Percentiles rank a stretch among this genome's conserved stretches.
These are phyloP conservation scores for Stomatorhinus walkeri DNA, from an alignment of 2,797 vertebrate species.

Conservation along the genomic window DNA sequence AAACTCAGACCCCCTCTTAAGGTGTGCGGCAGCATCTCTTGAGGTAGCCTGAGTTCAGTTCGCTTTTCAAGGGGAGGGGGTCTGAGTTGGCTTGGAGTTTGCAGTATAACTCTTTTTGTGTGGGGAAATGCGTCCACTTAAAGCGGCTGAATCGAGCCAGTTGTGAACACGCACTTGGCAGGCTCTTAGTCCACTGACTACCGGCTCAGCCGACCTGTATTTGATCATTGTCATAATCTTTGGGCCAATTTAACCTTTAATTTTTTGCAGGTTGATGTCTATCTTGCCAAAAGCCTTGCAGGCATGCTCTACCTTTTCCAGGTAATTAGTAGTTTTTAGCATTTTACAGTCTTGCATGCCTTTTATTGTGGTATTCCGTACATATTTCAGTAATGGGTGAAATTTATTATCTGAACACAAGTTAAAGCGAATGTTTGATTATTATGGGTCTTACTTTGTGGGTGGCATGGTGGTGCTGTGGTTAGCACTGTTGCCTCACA, in stretches of 20 bases:
- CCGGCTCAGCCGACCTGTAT: not conserved
- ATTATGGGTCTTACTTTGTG: not conserved
- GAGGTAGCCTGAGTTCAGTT: not conserved
- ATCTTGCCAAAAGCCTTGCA: constrained; percentile 88
- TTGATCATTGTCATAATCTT: not conserved
- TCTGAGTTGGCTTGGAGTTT: not conserved
- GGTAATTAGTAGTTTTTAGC: constrained; percentile 77
- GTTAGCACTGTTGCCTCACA: no score
- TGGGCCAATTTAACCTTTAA: not conserved
- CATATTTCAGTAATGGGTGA: not conserved
- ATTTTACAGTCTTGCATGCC: not conserved
- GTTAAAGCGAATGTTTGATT: not conserved
- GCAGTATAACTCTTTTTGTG: not conserved
- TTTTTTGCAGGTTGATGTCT: constrained; percentile 79
- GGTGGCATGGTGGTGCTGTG: no score
- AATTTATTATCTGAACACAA: not conserved
- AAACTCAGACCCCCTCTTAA: not conserved
- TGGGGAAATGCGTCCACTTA: not conserved
- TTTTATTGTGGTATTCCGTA: not conserved
- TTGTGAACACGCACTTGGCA: not conserved
- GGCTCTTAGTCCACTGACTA: not conserved
- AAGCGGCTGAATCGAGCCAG: not conserved
- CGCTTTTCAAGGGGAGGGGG: not conserved
- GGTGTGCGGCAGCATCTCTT: not conserved
- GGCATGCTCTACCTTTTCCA: constrained; percentile 96